phyloP scores from a whole-genome alignment of 2,113 vertebrate species.

The Thamnophis sirtalis region DNA sequence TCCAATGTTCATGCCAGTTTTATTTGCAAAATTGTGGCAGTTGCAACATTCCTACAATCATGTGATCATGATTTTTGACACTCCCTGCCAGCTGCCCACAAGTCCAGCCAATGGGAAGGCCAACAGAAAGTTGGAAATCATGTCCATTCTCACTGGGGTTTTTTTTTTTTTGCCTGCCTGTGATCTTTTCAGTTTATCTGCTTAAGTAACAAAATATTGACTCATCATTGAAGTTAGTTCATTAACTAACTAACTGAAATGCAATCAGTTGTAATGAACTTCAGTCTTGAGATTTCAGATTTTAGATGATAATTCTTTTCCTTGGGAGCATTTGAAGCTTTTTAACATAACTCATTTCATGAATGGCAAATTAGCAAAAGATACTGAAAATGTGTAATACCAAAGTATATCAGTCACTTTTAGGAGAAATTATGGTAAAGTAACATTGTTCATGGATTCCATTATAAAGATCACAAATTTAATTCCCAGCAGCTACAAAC shows the following conservation, averaged over 20 bases:
- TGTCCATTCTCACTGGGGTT: neutral
- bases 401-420: neutral
- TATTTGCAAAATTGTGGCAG: neutral
- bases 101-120: neutral
- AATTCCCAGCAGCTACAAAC: neutral
- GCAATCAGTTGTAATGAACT: neutral
- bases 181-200: neutral
- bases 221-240: neutral
- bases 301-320: neutral
- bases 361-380: neutral
- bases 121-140: neutral
- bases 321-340: conserved; percentile 5
- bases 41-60: neutral
- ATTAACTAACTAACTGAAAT: neutral
- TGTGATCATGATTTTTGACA: neutral
- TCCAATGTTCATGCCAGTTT: neutral
- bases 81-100: neutral
- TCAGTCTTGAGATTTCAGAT: neutral
- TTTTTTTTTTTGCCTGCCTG: neutral
- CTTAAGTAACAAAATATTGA: neutral
- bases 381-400: neutral
- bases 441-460: neutral
- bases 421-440: neutral
- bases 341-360: neutral
- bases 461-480: neutral